A percentile compares a stretch with the other conserved stretches of the same genome.
These are phyloP conservation scores for Antheraea mylitta DNA, from an alignment of 1,140 invertebrate species.

Conservation along the genomic window DNA sequence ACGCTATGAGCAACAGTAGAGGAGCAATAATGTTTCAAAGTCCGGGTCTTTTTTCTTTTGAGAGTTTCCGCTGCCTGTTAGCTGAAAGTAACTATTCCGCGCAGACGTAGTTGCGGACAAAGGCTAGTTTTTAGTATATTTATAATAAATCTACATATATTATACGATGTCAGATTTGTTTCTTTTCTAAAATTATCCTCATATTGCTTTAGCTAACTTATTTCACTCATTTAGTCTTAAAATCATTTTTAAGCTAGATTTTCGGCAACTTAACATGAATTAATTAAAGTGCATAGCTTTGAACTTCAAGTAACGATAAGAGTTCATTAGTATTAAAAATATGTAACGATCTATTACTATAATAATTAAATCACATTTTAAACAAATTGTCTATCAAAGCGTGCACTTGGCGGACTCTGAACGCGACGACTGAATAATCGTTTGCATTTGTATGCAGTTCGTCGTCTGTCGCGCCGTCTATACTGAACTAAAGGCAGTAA, in stretches of 20 bases:
- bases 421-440: constrained; percentile 8
- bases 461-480: background rate
- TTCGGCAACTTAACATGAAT: background rate
- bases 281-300: background rate
- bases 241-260: too few relatives aligned
- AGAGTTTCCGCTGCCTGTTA: too few relatives aligned
- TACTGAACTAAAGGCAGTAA: constrained; percentile 1
- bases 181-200: background rate
- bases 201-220: background rate
- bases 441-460: constrained; percentile 12
- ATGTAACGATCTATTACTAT: background rate
- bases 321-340: background rate
- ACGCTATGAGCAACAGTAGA: too few relatives aligned
- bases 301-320: background rate
- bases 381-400: constrained; percentile 1
- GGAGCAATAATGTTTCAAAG: too few relatives aligned
- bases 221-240: too few relatives aligned
- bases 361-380: constrained; percentile 9
- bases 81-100: too few relatives aligned
- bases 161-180: background rate
- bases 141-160: background rate
- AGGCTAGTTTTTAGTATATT: too few relatives aligned
- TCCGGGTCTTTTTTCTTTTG: too few relatives aligned
- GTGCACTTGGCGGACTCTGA: background rate
- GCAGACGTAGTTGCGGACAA: too few relatives aligned